Percentiles rank a stretch among this genome's conserved stretches.
These are phyloP conservation scores for Macroglossus sobrinus DNA, from an alignment of 2,113 vertebrate species.

Conservation along the genomic window DNA sequence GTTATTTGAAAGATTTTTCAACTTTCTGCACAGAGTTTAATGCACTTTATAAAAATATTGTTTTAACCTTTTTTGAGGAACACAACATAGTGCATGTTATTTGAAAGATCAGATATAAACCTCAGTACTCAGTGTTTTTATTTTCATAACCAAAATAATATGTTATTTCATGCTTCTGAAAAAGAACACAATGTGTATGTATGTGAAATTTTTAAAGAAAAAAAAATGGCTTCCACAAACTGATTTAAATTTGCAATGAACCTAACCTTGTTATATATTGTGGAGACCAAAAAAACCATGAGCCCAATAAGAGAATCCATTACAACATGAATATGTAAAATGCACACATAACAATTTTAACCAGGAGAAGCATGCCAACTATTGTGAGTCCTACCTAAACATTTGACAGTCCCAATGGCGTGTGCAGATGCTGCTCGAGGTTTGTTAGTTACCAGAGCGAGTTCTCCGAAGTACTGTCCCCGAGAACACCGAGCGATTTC, in stretches of 20 bases:
- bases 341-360: neutral
- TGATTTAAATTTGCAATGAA: neutral
- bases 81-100: neutral
- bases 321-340: neutral
- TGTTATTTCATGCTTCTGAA: neutral
- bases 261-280: neutral
- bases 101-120: neutral
- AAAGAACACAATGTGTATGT: neutral
- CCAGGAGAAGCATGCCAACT: neutral
- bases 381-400: slow-evolving; percentile 88
- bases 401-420: slow-evolving; percentile 96
- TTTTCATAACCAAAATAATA: neutral
- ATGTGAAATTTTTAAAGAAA: neutral
- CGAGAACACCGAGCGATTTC: slow-evolving; percentile 94
- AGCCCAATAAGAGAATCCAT: neutral
- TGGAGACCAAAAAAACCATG: neutral
- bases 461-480: slow-evolving; percentile 98
- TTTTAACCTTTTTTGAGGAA: neutral
- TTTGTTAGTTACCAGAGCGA: slow-evolving; percentile 98
- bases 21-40: no score
- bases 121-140: neutral
- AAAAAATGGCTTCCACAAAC: neutral
- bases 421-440: slow-evolving; percentile 98
- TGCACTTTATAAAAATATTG: neutral
- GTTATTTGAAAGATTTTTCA: neutral